Percentiles rank a stretch among this genome's conserved stretches.
phyloP scores from a whole-genome alignment of 2,797 vertebrate species.

The Phrynocephalus vlangalii region DNA sequence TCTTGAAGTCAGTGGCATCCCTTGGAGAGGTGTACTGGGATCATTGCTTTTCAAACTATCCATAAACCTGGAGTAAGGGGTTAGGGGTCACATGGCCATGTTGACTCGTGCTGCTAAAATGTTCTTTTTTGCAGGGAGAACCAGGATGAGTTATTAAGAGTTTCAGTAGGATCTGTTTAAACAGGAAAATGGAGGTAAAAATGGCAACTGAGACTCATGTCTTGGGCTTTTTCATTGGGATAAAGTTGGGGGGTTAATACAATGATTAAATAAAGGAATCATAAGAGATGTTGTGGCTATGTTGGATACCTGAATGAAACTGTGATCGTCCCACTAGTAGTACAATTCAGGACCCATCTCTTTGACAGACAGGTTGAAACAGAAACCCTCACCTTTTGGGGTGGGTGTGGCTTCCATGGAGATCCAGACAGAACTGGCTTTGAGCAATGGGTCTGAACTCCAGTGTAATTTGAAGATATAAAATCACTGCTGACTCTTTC shows the following conservation, averaged over 20 bases:
- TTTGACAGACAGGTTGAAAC: not conserved
- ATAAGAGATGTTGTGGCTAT: not conserved
- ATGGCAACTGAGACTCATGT: not conserved
- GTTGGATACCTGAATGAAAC: not conserved
- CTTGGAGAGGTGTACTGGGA: not conserved
- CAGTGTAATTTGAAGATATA: too few relatives aligned
- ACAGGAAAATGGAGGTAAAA: not conserved
- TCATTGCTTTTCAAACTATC: too few relatives aligned
- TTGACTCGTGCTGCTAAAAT: not conserved
- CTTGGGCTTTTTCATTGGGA: too few relatives aligned
- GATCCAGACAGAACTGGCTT: too few relatives aligned
- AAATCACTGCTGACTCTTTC: too few relatives aligned
- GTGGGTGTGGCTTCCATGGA: too few relatives aligned
- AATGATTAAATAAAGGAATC: not conserved
- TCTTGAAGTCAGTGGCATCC: too few relatives aligned
- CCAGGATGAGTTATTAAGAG: not conserved
- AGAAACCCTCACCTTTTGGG: not conserved
- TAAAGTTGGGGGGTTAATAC: not conserved
- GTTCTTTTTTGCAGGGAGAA: not conserved
- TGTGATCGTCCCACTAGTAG: not conserved
- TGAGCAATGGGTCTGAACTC: too few relatives aligned
- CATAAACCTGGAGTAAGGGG: not conserved
- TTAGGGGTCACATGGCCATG: not conserved
- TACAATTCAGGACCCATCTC: not conserved
- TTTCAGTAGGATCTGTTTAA: not conserved